These are phyloP conservation scores for Dicrostonyx torquatus DNA, from an alignment of 2,797 vertebrate species.

Conservation along the genomic window DNA sequence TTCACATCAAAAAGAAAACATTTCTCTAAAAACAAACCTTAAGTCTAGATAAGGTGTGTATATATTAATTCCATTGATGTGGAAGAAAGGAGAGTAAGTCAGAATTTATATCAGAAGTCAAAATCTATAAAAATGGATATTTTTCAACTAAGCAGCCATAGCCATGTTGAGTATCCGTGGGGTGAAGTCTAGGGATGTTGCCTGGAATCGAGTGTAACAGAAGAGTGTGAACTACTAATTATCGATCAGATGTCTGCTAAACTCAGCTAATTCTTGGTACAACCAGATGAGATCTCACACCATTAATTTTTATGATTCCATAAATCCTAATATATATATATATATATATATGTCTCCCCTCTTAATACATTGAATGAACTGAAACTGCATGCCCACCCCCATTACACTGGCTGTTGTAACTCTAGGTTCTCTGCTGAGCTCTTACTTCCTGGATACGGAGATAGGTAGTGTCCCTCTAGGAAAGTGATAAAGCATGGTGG, in stretches of 20 bases:
- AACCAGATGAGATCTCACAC: neutral
- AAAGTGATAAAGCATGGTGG: neutral
- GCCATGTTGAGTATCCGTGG: neutral
- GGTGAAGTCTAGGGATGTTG: neutral
- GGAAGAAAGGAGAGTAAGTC: conserved; percentile 42
- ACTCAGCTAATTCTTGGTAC: neutral
- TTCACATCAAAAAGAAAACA: conserved; percentile 28
- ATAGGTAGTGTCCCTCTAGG: neutral
- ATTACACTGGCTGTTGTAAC: neutral
- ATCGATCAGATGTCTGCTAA: neutral
- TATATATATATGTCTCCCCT: neutral
- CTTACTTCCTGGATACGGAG: neutral
- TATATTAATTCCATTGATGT: neutral
- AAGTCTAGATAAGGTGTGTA: neutral
- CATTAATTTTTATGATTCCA: conserved; percentile 4
- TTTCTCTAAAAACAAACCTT: neutral
- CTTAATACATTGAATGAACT: neutral
- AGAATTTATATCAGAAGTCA: conserved; percentile 47
- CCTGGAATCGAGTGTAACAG: neutral
- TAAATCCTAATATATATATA: neutral
- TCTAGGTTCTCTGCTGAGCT: neutral
- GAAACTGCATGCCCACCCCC: neutral
- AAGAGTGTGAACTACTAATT: neutral
- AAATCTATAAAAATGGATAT: conserved; percentile 13
- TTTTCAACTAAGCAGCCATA: neutral